Percentiles rank a stretch among this genome's conserved stretches.
Conservation (phyloP, 1,140 invertebrate species). For the Drosophila repleta region DNA sequence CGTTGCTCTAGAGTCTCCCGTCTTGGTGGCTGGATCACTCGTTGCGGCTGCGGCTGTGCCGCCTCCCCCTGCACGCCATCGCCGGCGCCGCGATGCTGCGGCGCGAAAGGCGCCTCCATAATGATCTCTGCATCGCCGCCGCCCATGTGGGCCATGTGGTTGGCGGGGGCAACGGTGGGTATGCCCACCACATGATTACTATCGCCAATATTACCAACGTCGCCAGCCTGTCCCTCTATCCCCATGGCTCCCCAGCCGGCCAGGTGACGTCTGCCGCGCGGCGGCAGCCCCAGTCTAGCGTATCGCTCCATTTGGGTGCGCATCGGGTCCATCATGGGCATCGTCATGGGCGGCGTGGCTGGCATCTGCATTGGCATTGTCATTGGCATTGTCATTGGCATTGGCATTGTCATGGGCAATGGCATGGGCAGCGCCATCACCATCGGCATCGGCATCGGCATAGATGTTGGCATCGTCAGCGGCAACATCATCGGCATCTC, state of each 20-base stretch:
- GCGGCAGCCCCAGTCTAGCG: background rate
- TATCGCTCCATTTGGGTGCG: background rate
- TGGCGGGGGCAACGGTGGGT: conserved; percentile 9
- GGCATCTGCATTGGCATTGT: conserved; percentile 8
- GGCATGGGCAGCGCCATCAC: background rate
- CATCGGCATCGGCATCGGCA: conserved; percentile 9
- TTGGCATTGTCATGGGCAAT: background rate
- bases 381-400: conserved; percentile 13
- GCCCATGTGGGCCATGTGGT: conserved; percentile 38
- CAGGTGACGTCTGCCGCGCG: background rate
- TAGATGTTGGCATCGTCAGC: background rate
- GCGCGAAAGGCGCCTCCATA: conserved; percentile 6
- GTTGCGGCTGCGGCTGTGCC: conserved; percentile 5
- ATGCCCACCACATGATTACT: conserved; percentile 34
- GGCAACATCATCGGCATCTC: conserved; percentile 18
- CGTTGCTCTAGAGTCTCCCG: conserved; percentile 35
- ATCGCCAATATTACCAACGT: conserved; percentile 22
- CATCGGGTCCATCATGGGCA: conserved; percentile 5
- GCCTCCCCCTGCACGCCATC: conserved; percentile 15
- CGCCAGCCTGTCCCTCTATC: conserved; percentile 18
- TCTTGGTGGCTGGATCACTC: conserved; percentile 21
- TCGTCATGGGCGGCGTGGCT: background rate
- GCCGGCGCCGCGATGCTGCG: conserved; percentile 28
- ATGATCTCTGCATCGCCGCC: conserved; percentile 48
- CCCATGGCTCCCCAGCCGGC: background rate